Evolutionary conservation across 2,797 vertebrate species (phyloP), one percentile per base, ranked within the genome.

Genomic region (Picus viridis): DNA sequence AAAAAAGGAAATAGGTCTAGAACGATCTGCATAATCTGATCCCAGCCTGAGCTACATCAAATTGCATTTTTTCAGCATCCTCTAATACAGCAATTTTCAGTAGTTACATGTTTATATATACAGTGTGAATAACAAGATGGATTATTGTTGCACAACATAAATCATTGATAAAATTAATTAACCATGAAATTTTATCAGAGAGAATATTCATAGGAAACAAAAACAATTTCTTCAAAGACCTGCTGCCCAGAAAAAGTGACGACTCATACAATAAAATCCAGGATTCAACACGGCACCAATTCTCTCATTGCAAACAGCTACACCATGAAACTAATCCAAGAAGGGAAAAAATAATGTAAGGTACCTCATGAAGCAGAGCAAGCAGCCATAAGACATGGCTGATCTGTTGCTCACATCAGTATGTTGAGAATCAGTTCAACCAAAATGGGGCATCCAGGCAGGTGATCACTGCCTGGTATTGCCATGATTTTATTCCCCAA

Each of bases 1-100:
- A 64, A 83, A 81, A 62, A 69, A 58, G 27, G 34, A 93, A 85
- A 41, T 56, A 86, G 12, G 15, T 45, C 36, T n/a, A 72, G 49
- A 88, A 88, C 49, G 76, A 94, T 32, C 9, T 29, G 4, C 51
- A 58, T 83, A 82, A 91, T 85, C 23, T 64, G 54, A 64, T 61
- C 63, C 58, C 53, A 83, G 26, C 45, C 57, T 85, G 75, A 84
- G 59, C 82, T 93, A 79, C 32, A 64, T 65, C 32, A 92, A 90
- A 89, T 64, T 32, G 6, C 10, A 83, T 88, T 96, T 94, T 94
- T 90, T 92, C 67, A 90, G 20, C n/a, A 79, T 91, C 62, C 61
- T 63, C 41, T 90, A 76, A 69, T 63, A 7, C 30, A 68, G 27
- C 79, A 82, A 83, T 81, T 91, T 71, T 45, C 29, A 89, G 43